These are phyloP conservation scores for Solen grandis DNA, from an alignment of 1,140 invertebrate genomes.

Conservation along the genomic window DNA sequence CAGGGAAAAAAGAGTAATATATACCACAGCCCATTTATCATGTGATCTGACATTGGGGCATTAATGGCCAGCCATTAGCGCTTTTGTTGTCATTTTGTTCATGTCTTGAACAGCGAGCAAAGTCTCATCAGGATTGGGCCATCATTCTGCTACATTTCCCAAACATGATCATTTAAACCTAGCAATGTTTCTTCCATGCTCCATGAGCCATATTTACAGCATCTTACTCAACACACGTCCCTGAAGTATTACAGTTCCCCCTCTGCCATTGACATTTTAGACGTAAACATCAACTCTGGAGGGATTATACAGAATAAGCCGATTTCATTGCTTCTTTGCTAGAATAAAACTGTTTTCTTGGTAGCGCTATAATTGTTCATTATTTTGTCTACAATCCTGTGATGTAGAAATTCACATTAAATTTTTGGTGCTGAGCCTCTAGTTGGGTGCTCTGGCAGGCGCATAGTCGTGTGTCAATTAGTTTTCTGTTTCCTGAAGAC, in stretches of 20 bases:
- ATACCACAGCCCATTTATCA: too few species aligned
- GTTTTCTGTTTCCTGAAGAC: not conserved
- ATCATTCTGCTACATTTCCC: slow-evolving; percentile 34
- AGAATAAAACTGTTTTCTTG: slow-evolving; percentile 28
- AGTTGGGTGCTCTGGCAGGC: slow-evolving; percentile 13
- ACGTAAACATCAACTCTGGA: slow-evolving; percentile 45
- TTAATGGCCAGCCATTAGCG: too few species aligned
- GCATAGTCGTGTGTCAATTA: not conserved
- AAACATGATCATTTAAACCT: slow-evolving; percentile 40
- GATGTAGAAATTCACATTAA: not conserved
- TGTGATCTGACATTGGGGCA: too few species aligned
- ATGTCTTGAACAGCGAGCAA: too few species aligned
- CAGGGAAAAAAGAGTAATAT: too few species aligned
- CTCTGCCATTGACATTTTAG: slow-evolving; percentile 46
- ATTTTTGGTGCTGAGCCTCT: slow-evolving; percentile 27
- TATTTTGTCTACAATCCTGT: slow-evolving; percentile 42
- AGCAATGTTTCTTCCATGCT: slow-evolving; percentile 13
- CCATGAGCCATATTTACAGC: slow-evolving; percentile 53
- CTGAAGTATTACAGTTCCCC: not conserved
- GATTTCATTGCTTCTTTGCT: slow-evolving; percentile 44
- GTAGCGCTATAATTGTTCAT: slow-evolving; percentile 48
- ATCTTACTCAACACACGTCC: too few species aligned
- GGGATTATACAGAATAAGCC: slow-evolving; percentile 52
- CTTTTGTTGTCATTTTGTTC: too few species aligned
- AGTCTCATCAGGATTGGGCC: too few species aligned